Conservation (phyloP, 2,888 invertebrate species). For the Xanthia icteritia region DNA sequence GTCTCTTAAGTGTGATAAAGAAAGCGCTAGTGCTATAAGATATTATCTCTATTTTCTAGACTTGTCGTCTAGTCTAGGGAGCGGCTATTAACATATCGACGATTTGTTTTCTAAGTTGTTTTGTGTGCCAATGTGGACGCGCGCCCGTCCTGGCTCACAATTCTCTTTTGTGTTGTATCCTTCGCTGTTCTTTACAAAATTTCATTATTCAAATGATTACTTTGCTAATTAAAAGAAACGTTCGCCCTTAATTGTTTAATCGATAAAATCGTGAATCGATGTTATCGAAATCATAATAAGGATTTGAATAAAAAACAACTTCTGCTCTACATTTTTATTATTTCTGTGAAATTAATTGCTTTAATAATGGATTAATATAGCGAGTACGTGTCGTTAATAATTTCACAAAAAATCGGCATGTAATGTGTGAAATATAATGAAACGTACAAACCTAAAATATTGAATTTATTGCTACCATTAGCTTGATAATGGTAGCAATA, state of each 20-base stretch:
- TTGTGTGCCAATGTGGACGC: background rate
- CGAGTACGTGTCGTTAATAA: background rate
- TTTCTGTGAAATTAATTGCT: background rate
- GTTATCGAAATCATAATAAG: background rate
- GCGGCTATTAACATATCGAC: background rate
- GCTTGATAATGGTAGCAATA: constrained; percentile 3
- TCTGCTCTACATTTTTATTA: background rate
- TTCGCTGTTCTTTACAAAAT: constrained; percentile 1
- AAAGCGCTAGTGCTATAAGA: constrained; percentile 25
- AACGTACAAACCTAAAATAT: background rate
- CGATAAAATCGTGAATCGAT: background rate
- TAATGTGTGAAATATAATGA: background rate
- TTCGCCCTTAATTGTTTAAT: background rate
- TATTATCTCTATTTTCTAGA: constrained; percentile 44
- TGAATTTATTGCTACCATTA: no score
- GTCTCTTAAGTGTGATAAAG: constrained; percentile 41
- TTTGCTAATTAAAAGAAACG: background rate
- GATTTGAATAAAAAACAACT: background rate
- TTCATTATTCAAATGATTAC: constrained; percentile 3
- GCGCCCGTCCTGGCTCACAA: background rate
- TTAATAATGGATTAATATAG: background rate
- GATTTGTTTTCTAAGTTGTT: constrained; percentile 8
- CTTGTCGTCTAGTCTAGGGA: constrained; percentile 30
- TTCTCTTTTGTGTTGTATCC: background rate
- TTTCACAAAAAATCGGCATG: background rate